Evolutionary conservation across 2,113 vertebrate species (phyloP), one percentile per base, ranked within the genome.

Genomic region (Plecturocebus donacophilus): DNA sequence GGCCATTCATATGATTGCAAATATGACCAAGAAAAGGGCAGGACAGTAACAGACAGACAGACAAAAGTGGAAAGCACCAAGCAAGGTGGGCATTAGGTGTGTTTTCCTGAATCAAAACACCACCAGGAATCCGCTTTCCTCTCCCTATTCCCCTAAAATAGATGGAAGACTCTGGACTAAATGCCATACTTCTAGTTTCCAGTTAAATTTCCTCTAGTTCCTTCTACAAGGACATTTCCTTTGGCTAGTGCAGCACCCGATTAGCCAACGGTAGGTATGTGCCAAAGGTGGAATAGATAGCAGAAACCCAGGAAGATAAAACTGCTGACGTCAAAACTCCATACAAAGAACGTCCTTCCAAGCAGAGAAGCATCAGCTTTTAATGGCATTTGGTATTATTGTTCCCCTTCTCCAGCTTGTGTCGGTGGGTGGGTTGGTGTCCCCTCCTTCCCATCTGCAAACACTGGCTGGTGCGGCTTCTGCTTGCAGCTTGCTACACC

Each of bases 311-410:
- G 84, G 83, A 94, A 84, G 68, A 91, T 19, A 96, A 95, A 97
- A 92, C 25, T 1, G 19, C 95, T 92, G 93, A 97, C 6, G 16
- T 98, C 97, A 95, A 98, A 97, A 97, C 84, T 94, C 92, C 86
- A 76, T 64, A 87, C 93, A 87, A 73, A 92, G 84, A 94, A 42
- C 64, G 96, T 95, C 96, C 58, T 68, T 79, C 14, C 35, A 68
- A 93, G 86, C 82, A 91, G 54, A 68, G 54, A 45, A 86, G 64
- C 38, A 16, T 6, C 61, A 30, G 89, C 84, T 95, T 92, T 45
- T 56, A 76, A 82, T 20, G 42, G 75, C 87, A 77, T 42, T 58
- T n/a, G 45, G 27, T 32, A 32, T 82, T n/a, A 75, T 16, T 40
- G 79, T 17, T n/a, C 61, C 61, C 27, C 27, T 64, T 64, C 61